Evolutionary conservation across 2,888 invertebrate genomes (phyloP).

Genomic region (Odontothrips loti): DNA sequence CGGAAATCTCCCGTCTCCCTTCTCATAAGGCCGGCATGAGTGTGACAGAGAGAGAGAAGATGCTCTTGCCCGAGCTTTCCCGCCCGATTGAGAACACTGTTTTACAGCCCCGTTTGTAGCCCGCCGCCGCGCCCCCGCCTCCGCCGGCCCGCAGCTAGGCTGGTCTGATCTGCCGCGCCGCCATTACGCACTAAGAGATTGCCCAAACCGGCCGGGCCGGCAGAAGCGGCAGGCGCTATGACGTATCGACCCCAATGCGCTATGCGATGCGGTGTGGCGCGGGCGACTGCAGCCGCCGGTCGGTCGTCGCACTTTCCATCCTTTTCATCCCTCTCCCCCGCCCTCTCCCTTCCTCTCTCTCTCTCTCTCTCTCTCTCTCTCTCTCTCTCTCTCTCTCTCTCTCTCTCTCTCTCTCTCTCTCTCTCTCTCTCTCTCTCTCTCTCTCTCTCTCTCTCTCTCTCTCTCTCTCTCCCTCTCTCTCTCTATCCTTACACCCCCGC

Average conservation of each 20-base stretch:
- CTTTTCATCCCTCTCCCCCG: neutral
- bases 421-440: neutral
- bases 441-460: too few species aligned
- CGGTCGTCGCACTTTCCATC: neutral
- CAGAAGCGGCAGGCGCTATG: neutral
- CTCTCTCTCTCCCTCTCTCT: too few species aligned
- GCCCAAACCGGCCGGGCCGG: neutral
- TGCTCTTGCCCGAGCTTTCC: too few species aligned
- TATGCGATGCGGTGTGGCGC: neutral
- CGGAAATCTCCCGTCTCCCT: too few species aligned
- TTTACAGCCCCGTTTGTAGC: too few species aligned
- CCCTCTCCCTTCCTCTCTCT: neutral
- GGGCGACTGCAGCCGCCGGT: neutral
- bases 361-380: neutral
- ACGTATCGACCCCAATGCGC: constrained; percentile 1
- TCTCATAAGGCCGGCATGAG: too few species aligned
- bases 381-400: neutral
- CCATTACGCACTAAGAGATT: neutral
- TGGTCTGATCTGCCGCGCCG: too few species aligned
- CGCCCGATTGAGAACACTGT: too few species aligned
- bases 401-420: neutral
- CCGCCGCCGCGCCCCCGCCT: too few species aligned
- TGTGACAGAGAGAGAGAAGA: too few species aligned
- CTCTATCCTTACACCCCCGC: too few species aligned
- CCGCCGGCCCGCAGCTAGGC: too few species aligned